Percentiles rank a stretch among this genome's conserved stretches.
Evolutionary conservation across 2,113 vertebrate species (phyloP).

Genomic region (Corythaixoides concolor): DNA sequence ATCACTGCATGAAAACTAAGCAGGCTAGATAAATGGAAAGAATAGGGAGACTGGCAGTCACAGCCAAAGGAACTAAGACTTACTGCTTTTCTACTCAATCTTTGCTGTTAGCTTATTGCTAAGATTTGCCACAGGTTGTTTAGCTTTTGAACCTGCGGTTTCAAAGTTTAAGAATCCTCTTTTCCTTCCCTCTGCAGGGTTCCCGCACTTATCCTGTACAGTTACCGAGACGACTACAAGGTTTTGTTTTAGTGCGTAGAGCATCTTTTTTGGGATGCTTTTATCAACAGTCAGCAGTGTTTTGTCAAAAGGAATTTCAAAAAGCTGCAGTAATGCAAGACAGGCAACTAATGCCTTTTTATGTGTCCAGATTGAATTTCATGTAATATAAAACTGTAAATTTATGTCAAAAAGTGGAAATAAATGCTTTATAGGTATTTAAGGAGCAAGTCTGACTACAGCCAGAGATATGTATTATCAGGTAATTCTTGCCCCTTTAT

Average conservation of each 20-base stretch:
- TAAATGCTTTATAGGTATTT: neutral
- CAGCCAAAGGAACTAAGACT: neutral
- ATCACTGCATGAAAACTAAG: neutral
- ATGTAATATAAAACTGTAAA: neutral
- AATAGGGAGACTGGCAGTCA: neutral
- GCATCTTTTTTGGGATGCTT: neutral
- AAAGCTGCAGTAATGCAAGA: neutral
- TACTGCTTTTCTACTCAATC: neutral
- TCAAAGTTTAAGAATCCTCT: neutral
- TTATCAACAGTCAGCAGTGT: neutral
- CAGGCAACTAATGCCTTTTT: neutral
- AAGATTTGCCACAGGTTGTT: neutral
- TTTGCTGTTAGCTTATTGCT: neutral
- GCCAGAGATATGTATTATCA: neutral
- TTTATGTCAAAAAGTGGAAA: neutral
- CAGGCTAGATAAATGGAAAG: neutral
- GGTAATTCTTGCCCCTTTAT: neutral
- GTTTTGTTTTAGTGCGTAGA: constrained; percentile 81
- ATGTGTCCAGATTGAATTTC: neutral
- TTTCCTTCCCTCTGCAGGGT: constrained; percentile 78
- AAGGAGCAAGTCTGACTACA: neutral
- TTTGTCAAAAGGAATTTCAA: constrained; percentile 15
- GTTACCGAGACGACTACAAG: constrained; percentile 94
- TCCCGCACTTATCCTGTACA: constrained; percentile 89
- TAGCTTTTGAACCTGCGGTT: neutral